phyloP scores from a whole-genome alignment of 2,113 vertebrate species.

The Epinephelus cyanopodus region DNA sequence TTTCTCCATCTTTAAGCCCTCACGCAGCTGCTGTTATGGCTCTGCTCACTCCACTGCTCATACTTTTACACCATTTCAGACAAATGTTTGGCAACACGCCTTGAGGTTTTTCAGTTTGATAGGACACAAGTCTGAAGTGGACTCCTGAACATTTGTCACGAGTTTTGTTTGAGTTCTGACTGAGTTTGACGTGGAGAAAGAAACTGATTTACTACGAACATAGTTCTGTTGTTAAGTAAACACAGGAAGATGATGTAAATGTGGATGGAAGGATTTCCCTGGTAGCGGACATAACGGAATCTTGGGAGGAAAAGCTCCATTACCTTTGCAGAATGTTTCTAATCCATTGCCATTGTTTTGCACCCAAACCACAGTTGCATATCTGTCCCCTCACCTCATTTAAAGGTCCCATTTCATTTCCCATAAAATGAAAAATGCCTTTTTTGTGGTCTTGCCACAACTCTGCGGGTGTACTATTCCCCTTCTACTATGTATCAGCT shows the following conservation, averaged over 20 bases:
- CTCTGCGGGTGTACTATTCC: background rate
- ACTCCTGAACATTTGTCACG: background rate
- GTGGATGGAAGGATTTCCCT: slow-evolving; percentile 14
- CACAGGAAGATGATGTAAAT: background rate
- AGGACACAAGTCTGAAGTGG: slow-evolving; percentile 14
- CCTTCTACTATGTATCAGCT: background rate
- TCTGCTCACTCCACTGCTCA: slow-evolving; percentile 14
- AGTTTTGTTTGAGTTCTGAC: background rate
- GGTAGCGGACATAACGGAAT: background rate
- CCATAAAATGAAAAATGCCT: slow-evolving; percentile 1
- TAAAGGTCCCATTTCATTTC: background rate
- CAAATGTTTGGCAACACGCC: slow-evolving; percentile 17
- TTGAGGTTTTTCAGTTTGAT: slow-evolving; percentile 38
- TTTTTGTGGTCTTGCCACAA: background rate
- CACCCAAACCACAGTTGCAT: slow-evolving; percentile 7
- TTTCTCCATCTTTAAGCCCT: slow-evolving; percentile 32
- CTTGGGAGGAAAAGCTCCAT: background rate
- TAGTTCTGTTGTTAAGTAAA: slow-evolving; percentile 7
- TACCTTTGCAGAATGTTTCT: slow-evolving; percentile 14
- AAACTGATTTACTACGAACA: background rate
- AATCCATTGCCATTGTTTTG: slow-evolving; percentile 20
- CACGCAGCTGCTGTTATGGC: slow-evolving; percentile 33
- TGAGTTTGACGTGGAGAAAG: slow-evolving; percentile 1
- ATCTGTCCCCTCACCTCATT: slow-evolving; percentile 1
- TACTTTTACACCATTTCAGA: slow-evolving; percentile 39